Evolutionary conservation across 1,140 invertebrate species (phyloP), one percentile per base, ranked within the genome.

Genomic region (Bombus haemorrhoidalis): DNA sequence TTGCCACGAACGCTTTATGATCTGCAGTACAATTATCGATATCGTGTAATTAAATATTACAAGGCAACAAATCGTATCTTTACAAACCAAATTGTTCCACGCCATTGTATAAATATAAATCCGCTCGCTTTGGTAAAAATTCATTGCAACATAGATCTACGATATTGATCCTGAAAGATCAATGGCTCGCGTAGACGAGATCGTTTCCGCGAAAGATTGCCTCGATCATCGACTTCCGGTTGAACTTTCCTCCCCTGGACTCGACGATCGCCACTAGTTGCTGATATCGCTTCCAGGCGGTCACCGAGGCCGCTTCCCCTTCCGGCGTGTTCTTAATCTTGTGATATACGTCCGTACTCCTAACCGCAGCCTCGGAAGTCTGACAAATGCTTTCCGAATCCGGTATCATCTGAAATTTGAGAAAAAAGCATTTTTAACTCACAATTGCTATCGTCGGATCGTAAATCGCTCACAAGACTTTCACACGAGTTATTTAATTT

Each of bases 131-230:
- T 87, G 89, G 87, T 89, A 84, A 13, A 79, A 43, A 37, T 64
- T 62, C 10, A 89, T 89, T 80, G 81, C 73, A 59, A 71, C 43
- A 4, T 53, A 34, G 41, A 64, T 71, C 13, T n/a, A 39, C 10
- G 25, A 15, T 3, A 8, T 15, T n/a, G 76, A 66, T 81, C 53
- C 25, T 28, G 22, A 39, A n/a, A n/a, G 43, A 89, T 91, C 89
- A 91, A 34, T 91, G 84, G 62, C 71, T 85, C 32, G 72, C 89
- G 81, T 94, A 94, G 72, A 91, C 85, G 73, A 94, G 90, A 90
- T 94, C 90, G 62, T 87, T 89, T 2, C 94, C 94, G 39, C 94
- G 92, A 69, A 94, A 94, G 88, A 94, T 93, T 22, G 94, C 92
- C 53, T 94, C 94, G 85, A 94, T 88, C 41, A 93, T 69, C 22